Evolutionary conservation across 2,888 invertebrate species (phyloP).

Genomic region (Cephus runcator): DNA sequence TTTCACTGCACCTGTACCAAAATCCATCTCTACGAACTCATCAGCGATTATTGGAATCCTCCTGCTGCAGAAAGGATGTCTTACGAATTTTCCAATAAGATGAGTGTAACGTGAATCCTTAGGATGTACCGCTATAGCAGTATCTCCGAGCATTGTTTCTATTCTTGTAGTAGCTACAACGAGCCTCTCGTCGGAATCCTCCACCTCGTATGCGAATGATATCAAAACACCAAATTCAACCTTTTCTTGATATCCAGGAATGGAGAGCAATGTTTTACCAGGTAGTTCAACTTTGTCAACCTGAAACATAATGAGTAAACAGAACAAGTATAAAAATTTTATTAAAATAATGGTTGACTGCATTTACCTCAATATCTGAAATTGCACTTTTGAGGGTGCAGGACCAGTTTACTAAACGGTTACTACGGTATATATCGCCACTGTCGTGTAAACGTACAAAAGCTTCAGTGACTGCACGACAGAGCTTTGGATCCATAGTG

Average conservation of each 20-base stretch:
- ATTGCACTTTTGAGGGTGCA: slow-evolving; percentile 96
- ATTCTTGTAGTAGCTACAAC: slow-evolving; percentile 97
- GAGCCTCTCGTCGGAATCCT: slow-evolving; percentile 80
- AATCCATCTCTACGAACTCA: slow-evolving; percentile 92
- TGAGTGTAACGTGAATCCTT: slow-evolving; percentile 85
- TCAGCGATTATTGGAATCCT: slow-evolving; percentile 90
- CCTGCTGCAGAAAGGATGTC: slow-evolving; percentile 89
- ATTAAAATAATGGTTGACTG: slow-evolving; percentile 7
- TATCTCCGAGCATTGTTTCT: slow-evolving; percentile 98
- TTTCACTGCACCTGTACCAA: slow-evolving; percentile 99
- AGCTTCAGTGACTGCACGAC: slow-evolving; percentile 91
- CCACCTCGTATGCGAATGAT: slow-evolving; percentile 90
- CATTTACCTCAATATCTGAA: slow-evolving; percentile 91
- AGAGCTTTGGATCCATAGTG: slow-evolving; percentile 94
- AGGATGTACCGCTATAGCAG: slow-evolving; percentile 98
- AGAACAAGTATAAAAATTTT: slow-evolving; percentile 2
- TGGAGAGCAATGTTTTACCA: slow-evolving; percentile 85
- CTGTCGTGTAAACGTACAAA: slow-evolving; percentile 90
- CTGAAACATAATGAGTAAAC: slow-evolving; percentile 47
- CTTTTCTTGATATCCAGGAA: slow-evolving; percentile 92
- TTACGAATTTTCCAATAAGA: slow-evolving; percentile 82
- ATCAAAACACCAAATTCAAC: slow-evolving; percentile 95
- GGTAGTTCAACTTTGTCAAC: slow-evolving; percentile 92
- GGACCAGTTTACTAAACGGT: slow-evolving; percentile 98
- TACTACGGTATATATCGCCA: slow-evolving; percentile 92